Evolutionary conservation across 1,140 invertebrate genomes (phyloP), one percentile per base, ranked within the genome.

Genomic region (Drosophila kepulauana): DNA sequence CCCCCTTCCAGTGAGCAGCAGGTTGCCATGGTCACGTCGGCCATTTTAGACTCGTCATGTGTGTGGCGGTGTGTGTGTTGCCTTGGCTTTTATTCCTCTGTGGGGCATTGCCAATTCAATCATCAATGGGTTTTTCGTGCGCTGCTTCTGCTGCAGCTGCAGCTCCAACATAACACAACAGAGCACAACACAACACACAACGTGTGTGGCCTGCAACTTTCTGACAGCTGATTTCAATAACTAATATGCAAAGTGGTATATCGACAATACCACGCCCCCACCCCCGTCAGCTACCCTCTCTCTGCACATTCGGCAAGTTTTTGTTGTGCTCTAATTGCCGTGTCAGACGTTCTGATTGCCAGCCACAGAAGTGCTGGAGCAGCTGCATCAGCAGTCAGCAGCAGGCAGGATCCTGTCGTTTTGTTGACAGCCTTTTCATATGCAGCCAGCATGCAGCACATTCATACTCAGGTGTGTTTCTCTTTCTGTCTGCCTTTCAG

Each of bases 181-280:
- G 20, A 56, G 64, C 30, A 33, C 20, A 68, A 63, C 46, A 7
- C 33, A 33, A 8, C 52, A 67, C 52, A 67, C 20, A 69, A 63
- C 46, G 49, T 70, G 70, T 88, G 68, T 77, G 62, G 62, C 75
- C 69, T 59, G 71, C 78, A 89, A 88, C 86, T 89, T 88, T 88
- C 78, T 71, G 85, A 89, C 85, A 88, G 85, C 86, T 88, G 85
- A 88, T 85, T 88, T 90, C 85, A 89, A 85, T 90, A 88, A 88
- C 85, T 88, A 88, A 88, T 88, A 88, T 87, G 85, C 78, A 81
- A 85, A 85, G 82, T 81, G 82, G 61, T 78, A 48, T 66, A 74
- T 74, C 67, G 71, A 46, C 51, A 69, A 62, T 67, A 45, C 69
- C 56, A 73, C 69, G 30, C 69, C 74, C 43, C 13, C 33, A n/a